Percentiles rank a stretch among this genome's conserved stretches.
Evolutionary conservation across 1,140 invertebrate genomes (phyloP).

Genomic region (Trissolcus basalis): DNA sequence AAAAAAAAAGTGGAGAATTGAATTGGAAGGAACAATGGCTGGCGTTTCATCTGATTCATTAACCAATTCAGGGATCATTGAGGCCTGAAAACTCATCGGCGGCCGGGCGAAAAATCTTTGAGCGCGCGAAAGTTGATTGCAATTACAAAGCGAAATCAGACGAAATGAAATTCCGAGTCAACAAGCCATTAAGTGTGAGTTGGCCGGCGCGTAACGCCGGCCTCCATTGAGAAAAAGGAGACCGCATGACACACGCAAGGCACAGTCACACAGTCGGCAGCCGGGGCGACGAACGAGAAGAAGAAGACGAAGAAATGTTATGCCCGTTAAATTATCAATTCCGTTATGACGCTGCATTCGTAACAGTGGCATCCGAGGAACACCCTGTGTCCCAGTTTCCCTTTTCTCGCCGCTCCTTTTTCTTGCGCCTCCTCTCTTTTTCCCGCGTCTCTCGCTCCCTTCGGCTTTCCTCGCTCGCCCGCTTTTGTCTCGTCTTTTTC

Average conservation of each 20-base stretch:
- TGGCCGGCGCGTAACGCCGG: conserved; percentile 43
- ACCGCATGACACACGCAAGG: conserved; percentile 42
- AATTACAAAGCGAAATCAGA: conserved; percentile 25
- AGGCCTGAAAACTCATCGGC: too few relatives aligned
- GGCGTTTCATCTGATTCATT: too few relatives aligned
- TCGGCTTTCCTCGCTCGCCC: conserved; percentile 1
- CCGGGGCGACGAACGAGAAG: conserved; percentile 32
- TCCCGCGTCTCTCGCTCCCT: background rate
- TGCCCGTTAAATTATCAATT: conserved; percentile 75
- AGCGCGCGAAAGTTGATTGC: background rate
- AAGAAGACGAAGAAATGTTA: conserved; percentile 65
- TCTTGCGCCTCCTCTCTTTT: conserved; percentile 23
- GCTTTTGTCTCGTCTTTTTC: conserved; percentile 36
- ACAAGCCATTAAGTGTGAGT: conserved; percentile 29
- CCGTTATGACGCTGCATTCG: conserved; percentile 73
- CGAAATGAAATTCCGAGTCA: conserved; percentile 24
- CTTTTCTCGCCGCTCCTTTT: conserved; percentile 60
- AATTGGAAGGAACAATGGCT: too few relatives aligned
- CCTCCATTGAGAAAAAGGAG: conserved; percentile 65
- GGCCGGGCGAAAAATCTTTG: too few relatives aligned
- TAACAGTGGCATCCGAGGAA: conserved; percentile 65
- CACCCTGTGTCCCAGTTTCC: conserved; percentile 64
- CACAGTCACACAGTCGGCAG: conserved; percentile 22
- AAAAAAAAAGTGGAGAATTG: too few relatives aligned
- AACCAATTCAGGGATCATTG: too few relatives aligned